Evolutionary conservation across 1,140 invertebrate genomes (phyloP), one percentile per base, ranked within the genome.

Genomic region (Rhagoletis zephyria): DNA sequence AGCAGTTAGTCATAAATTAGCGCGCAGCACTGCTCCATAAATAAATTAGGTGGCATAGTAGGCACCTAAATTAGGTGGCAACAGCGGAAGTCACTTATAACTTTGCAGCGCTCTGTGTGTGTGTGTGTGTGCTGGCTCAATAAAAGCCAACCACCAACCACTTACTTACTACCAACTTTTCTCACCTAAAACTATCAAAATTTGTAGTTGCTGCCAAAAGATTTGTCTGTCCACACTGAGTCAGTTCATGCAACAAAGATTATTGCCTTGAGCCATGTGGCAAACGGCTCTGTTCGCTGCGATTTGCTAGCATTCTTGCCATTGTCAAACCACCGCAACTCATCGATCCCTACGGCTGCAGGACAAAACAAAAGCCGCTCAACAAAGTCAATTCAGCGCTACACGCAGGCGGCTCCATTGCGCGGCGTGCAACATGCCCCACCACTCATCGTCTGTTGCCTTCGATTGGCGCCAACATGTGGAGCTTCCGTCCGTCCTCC

Each of bases 401-500:
- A 63, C 61, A 14, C 12, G 61, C 30, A 30, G 30, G 30, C 30
- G 30, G 30, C 30, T 30, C 30, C 30, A 30, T 30, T 30, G 30
- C 30, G 30, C 30, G 1, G 16, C 45, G n/a, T 81, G 74, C 74
- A 19, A 30, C 48, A 81, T 81, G 74, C 48, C 74, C 51, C 74
- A 59, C n/a, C 30, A 30, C 30, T 30, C 30, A 30, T 30, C 30
- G 30, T n/a, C 48, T 14, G 16, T 14, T 63, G 61, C 48, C 45
- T 81, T 19, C 4, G 45, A 5, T 1, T 0, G 48, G 48, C 74
- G 48, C 45, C 74, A 56, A 81, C 45, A 81, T 56, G 48, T 56
- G 59, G n/a, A 81, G 74, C 74, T 81, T 81, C 74, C 74, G 74
- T 81, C 74, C n/a, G n/a, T n/a, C 30, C 30, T 0, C 30, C 30